Evolutionary conservation across 2,797 vertebrate genomes (phyloP), one percentile per base, ranked within the genome.

Genomic region (Muscicapa striata): DNA sequence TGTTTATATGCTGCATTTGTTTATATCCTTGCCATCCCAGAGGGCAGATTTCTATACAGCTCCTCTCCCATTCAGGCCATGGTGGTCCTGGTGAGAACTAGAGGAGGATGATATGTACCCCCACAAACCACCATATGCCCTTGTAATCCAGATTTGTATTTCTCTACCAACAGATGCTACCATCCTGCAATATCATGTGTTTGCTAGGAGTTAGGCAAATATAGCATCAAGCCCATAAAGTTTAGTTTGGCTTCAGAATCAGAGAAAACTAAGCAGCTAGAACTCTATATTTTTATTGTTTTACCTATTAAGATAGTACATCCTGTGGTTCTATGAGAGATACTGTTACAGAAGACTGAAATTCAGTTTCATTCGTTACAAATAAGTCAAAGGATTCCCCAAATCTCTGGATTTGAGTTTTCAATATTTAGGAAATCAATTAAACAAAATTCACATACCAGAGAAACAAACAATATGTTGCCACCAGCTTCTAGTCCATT

Each of bases 361-460:
- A 85, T 30, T 93, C 34, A 61, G n/a, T 73, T 92, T 87, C 7
- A 49, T 78, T 88, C 81, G 22, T 45, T 75, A 67, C 20, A 70
- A 66, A 23, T 55, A 81, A 83, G 36, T 51, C 36, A 66, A 82
- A 86, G 26, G 4, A 70, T 79, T 75, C 72, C 24, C 21, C 54
- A 70, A 77, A 90, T 82, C 9, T 87, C 69, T 46, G 26, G 27
- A 72, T 91, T 51, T 91, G 59, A 76, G 21, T 88, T 95, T 90
- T 90, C 52, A 73, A 40, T 79, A 70, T 87, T 90, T 72, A 77
- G 38, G 49, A 88, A 93, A 82, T 76, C 27, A 73, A 86, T 59
- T 57, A 81, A 77, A 87, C 36, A 81, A 81, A 78, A 93, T 66
- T 66, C 55, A 62, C 11, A 51, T 49, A 86, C 10, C 34, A 79